Evolutionary conservation across 1,140 invertebrate species (phyloP).

Genomic region (Hyles vespertilio): DNA sequence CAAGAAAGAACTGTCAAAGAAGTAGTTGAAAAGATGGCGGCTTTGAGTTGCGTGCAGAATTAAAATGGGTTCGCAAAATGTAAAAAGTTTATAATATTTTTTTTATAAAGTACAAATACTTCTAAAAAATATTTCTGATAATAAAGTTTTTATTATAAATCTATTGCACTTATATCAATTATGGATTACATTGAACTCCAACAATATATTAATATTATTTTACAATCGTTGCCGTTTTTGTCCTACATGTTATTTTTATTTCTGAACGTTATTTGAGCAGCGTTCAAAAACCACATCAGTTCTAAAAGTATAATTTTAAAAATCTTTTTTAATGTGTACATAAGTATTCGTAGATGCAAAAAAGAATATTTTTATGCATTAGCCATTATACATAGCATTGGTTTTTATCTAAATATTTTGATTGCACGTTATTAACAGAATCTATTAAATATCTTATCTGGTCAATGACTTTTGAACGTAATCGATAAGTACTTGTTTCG

Average conservation of each 20-base stretch:
- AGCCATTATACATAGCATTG: too few species aligned
- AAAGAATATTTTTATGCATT: too few species aligned
- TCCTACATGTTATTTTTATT: neutral
- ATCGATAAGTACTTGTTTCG: slow-evolving; percentile 66
- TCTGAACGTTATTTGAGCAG: neutral
- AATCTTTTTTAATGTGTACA: too few species aligned
- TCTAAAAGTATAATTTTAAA: neutral
- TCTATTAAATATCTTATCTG: too few species aligned
- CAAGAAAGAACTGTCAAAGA: slow-evolving; percentile 39
- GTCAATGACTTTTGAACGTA: slow-evolving; percentile 12
- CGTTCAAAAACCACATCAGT: slow-evolving; percentile 2
- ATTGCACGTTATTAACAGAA: too few species aligned
- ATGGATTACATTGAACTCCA: too few species aligned
- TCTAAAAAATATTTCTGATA: neutral
- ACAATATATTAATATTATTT: too few species aligned
- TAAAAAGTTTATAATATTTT: neutral
- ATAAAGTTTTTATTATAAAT: too few species aligned
- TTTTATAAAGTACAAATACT: neutral
- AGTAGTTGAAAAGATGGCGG: slow-evolving; percentile 29
- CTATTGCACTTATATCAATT: too few species aligned
- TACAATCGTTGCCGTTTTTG: too few species aligned
- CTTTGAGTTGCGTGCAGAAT: slow-evolving; percentile 16
- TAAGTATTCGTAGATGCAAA: too few species aligned
- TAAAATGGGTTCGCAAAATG: neutral
- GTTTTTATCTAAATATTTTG: too few species aligned